A percentile compares a stretch with the other conserved stretches of the same genome.
phyloP scores from a whole-genome alignment of 2,113 vertebrate species.

The Electrona antarctica region DNA sequence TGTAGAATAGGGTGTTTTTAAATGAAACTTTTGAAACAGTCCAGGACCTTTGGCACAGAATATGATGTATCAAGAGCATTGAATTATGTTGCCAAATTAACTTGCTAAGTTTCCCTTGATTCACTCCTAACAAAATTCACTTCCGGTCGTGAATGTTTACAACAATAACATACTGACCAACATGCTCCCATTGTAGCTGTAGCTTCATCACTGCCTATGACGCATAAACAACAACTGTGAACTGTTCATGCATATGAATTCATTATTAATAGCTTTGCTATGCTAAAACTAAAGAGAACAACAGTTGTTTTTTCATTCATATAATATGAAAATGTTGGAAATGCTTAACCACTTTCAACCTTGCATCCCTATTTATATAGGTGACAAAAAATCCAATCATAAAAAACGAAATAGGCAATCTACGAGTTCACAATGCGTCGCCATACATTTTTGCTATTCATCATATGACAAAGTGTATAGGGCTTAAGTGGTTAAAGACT shows the following conservation, averaged over 20 bases:
- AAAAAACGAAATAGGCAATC: no score
- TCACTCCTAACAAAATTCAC: conserved; percentile 59
- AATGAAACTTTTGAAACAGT: conserved; percentile 39
- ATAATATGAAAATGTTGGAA: conserved; percentile 10
- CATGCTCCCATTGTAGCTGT: conserved; percentile 43
- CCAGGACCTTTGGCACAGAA: conserved; percentile 57
- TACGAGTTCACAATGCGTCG: neutral
- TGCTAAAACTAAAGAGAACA: conserved; percentile 7
- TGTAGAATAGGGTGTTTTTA: conserved; percentile 75
- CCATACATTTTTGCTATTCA: neutral
- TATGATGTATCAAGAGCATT: conserved; percentile 39
- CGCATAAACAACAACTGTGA: conserved; percentile 60
- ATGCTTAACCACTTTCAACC: neutral
- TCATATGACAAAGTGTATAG: no score
- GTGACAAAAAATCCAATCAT: no score
- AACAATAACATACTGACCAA: conserved; percentile 69
- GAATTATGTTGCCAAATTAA: conserved; percentile 57
- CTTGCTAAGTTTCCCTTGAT: conserved; percentile 49
- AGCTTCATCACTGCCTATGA: conserved; percentile 60
- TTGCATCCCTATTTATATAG: no score
- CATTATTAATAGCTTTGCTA: conserved; percentile 16
- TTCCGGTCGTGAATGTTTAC: conserved; percentile 79
- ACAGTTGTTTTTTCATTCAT: conserved; percentile 5
- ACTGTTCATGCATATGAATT: conserved; percentile 14
- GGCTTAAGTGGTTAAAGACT: conserved; percentile 5